These are phyloP conservation scores for Drosophila suzukii DNA, from an alignment of 1,140 invertebrate genomes.

Conservation along the genomic window DNA sequence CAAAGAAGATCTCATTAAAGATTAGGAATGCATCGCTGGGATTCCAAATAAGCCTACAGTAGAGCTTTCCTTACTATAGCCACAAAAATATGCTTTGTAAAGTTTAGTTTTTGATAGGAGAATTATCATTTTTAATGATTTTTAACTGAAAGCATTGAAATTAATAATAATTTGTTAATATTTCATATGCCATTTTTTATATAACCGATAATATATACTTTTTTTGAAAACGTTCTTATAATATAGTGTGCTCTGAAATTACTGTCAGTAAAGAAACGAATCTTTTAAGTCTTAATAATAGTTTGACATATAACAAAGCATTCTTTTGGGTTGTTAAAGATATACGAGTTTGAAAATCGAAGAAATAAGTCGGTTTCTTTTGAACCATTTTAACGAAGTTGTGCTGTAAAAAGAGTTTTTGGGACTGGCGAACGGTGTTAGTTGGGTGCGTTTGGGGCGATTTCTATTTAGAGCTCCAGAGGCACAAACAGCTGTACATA, in stretches of 20 bases:
- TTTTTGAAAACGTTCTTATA: too few species aligned
- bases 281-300: too few species aligned
- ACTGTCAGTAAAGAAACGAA: too few species aligned
- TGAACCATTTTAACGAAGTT: background rate
- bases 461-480: conserved; percentile 67
- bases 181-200: too few species aligned
- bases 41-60: conserved; percentile 19
- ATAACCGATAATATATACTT: too few species aligned
- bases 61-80: background rate
- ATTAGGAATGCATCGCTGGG: conserved; percentile 34
- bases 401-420: conserved; percentile 15
- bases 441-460: conserved; percentile 45
- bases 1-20: conserved; percentile 16
- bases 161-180: too few species aligned
- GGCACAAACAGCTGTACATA: conserved; percentile 58
- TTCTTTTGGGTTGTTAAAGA: too few species aligned
- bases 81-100: background rate
- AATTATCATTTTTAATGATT: too few species aligned
- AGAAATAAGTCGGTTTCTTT: background rate
- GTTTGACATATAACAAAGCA: too few species aligned
- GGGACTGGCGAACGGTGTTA: conserved; percentile 20
- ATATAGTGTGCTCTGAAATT: too few species aligned
- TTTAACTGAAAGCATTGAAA: too few species aligned
- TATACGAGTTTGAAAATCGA: background rate
- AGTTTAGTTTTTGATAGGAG: too few species aligned